Percentiles rank a stretch among this genome's conserved stretches.
phyloP scores from a whole-genome alignment of 1,140 invertebrate genomes.

The Hydropsyche tenuis region DNA sequence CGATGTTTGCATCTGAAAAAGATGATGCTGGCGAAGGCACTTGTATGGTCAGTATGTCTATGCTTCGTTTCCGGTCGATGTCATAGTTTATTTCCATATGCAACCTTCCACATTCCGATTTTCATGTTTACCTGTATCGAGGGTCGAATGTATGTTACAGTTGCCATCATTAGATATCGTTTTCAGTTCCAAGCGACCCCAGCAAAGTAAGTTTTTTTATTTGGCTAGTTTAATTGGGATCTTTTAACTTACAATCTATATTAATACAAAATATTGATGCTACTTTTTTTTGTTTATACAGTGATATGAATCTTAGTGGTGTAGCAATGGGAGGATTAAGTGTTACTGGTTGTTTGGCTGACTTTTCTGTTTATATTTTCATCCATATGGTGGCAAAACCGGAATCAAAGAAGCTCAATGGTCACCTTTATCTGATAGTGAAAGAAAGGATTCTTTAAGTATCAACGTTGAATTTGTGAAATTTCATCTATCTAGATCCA shows the following conservation, averaged over 20 bases:
- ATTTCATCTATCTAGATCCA: conserved; percentile 88
- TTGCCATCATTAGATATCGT: conserved; percentile 94
- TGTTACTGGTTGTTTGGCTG: conserved; percentile 92
- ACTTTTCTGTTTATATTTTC: conserved; percentile 98
- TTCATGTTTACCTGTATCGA: conserved; percentile 92
- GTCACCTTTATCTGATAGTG: conserved; percentile 85
- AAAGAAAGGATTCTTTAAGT: conserved; percentile 93
- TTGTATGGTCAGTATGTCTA: conserved; percentile 81
- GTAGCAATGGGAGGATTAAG: conserved; percentile 85
- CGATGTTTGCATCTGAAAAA: conserved; percentile 44
- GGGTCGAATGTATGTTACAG: conserved; percentile 95
- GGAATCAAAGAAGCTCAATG: conserved; percentile 83
- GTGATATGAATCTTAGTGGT: conserved; percentile 68
- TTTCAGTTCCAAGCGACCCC: conserved; percentile 88
- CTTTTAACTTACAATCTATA: neutral
- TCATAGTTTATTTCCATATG: conserved; percentile 98
- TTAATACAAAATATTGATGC: too few species aligned
- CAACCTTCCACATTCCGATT: conserved; percentile 96
- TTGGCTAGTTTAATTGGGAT: neutral
- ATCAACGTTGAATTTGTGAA: conserved; percentile 98
- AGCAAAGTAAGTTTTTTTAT: conserved; percentile 63
- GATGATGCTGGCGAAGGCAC: conserved; percentile 59
- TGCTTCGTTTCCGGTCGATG: conserved; percentile 96
- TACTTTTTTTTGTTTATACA: conserved; percentile 50
- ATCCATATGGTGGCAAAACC: conserved; percentile 92